Evolutionary conservation across 1,140 invertebrate genomes (phyloP).

Genomic region (Aphelinus certus): DNA sequence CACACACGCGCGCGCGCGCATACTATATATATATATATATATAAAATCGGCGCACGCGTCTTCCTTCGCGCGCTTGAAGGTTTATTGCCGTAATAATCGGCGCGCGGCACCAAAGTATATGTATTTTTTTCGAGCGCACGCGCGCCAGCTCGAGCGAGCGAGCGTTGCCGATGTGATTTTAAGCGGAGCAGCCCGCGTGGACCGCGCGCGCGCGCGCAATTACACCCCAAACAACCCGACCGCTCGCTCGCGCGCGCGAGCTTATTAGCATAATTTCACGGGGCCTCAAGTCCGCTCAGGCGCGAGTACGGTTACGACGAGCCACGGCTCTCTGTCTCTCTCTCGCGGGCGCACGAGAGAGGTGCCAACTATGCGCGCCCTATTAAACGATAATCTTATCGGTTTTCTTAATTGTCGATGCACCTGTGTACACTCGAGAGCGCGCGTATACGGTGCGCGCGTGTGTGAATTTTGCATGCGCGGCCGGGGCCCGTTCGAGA

Average conservation of each 20-base stretch:
- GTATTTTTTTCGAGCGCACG: constrained; percentile 20
- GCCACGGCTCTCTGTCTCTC: no score
- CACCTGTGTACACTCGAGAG: not conserved
- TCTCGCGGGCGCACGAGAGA: not conserved
- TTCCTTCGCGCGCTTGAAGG: constrained; percentile 8
- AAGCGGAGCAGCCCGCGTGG: no score
- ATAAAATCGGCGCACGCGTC: not conserved
- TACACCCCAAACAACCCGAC: no score
- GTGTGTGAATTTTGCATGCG: not conserved
- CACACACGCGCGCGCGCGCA: not conserved
- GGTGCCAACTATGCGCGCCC: constrained; percentile 34
- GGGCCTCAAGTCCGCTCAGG: no score
- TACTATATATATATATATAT: no score
- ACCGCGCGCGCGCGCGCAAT: no score
- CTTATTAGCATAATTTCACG: no score
- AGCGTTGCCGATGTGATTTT: not conserved
- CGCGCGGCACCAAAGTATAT: constrained; percentile 26
- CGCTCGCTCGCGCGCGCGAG: no score
- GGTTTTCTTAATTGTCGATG: constrained; percentile 37
- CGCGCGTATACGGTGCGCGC: no score
- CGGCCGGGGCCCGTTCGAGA: not conserved
- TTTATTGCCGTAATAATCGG: constrained; percentile 44
- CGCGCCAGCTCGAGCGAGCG: not conserved
- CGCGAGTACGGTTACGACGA: no score
- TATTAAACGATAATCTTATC: constrained; percentile 40